phyloP scores from a whole-genome alignment of 2,113 vertebrate species.

The Abramis brama region DNA sequence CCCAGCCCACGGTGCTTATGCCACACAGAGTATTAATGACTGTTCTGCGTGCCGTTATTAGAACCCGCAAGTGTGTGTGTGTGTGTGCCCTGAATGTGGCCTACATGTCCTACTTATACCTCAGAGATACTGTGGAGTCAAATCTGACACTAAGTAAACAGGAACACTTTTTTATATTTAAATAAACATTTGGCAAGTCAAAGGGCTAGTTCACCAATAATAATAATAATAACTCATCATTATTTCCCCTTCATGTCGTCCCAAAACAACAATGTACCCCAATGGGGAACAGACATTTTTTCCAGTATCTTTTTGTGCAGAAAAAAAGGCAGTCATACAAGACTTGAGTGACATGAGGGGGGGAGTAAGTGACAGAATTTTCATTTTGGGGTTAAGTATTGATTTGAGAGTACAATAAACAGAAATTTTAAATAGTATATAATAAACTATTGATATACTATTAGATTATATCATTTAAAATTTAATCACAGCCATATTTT shows the following conservation, averaged over 20 bases:
- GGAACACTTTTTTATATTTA: constrained; percentile 5
- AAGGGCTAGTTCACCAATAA: background rate
- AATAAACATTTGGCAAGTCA: constrained; percentile 1
- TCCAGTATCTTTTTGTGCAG: background rate
- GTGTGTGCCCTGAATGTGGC: background rate
- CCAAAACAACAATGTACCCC: background rate
- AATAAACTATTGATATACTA: background rate
- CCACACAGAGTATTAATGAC: constrained; percentile 71
- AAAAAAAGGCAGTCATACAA: background rate
- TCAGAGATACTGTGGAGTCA: constrained; percentile 12
- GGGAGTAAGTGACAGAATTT: too few species aligned
- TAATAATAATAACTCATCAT: background rate
- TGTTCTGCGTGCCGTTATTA: constrained; percentile 70
- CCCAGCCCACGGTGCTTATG: constrained; percentile 68
- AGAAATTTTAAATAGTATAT: background rate
- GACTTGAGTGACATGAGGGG: background rate
- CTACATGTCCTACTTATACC: constrained; percentile 1
- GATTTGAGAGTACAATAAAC: background rate
- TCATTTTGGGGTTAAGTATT: background rate
- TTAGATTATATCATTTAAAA: background rate
- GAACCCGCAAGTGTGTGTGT: constrained; percentile 54
- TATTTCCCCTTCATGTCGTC: background rate
- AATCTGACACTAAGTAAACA: constrained; percentile 3
- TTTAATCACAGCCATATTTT: background rate
- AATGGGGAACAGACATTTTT: background rate